Percentiles rank a stretch among this genome's conserved stretches.
These are phyloP conservation scores for Cotesia congregata DNA, from an alignment of 2,888 invertebrate species.

Conservation along the genomic window DNA sequence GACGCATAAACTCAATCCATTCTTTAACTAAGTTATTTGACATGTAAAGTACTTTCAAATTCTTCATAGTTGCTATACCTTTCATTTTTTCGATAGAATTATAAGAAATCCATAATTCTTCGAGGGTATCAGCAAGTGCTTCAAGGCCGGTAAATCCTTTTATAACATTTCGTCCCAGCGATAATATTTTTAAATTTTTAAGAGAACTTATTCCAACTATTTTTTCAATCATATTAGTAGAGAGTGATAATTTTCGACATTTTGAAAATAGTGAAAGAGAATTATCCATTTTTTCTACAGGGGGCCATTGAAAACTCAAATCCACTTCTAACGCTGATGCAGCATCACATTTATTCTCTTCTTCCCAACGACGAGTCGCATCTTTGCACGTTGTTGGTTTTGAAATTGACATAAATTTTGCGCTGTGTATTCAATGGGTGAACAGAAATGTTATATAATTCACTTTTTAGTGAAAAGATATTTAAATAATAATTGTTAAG, in stretches of 20 bases:
- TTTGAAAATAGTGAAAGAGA: slow-evolving; percentile 80
- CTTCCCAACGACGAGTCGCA: slow-evolving; percentile 90
- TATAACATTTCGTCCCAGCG: slow-evolving; percentile 89
- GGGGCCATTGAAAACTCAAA: slow-evolving; percentile 90
- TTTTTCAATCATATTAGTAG: slow-evolving; percentile 95
- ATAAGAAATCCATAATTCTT: slow-evolving; percentile 95
- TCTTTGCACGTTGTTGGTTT: slow-evolving; percentile 88
- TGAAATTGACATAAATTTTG: slow-evolving; percentile 58
- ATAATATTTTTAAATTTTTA: slow-evolving; percentile 86
- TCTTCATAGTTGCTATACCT: slow-evolving; percentile 85
- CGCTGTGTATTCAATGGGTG: background rate
- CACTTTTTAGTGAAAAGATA: background rate
- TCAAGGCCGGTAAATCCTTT: slow-evolving; percentile 92
- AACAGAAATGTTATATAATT: background rate
- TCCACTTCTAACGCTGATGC: slow-evolving; percentile 82
- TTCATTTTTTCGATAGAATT: slow-evolving; percentile 93
- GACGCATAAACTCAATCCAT: slow-evolving; percentile 87
- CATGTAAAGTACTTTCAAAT: slow-evolving; percentile 85
- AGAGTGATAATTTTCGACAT: slow-evolving; percentile 88
- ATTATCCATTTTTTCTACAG: slow-evolving; percentile 96
- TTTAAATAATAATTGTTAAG: background rate
- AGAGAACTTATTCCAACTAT: slow-evolving; percentile 83
- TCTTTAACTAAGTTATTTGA: slow-evolving; percentile 90
- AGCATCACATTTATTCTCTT: slow-evolving; percentile 78
- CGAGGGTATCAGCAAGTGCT: slow-evolving; percentile 85